These are phyloP conservation scores for Marmota flaviventris DNA, from an alignment of 2,113 vertebrate genomes.

Conservation along the genomic window DNA sequence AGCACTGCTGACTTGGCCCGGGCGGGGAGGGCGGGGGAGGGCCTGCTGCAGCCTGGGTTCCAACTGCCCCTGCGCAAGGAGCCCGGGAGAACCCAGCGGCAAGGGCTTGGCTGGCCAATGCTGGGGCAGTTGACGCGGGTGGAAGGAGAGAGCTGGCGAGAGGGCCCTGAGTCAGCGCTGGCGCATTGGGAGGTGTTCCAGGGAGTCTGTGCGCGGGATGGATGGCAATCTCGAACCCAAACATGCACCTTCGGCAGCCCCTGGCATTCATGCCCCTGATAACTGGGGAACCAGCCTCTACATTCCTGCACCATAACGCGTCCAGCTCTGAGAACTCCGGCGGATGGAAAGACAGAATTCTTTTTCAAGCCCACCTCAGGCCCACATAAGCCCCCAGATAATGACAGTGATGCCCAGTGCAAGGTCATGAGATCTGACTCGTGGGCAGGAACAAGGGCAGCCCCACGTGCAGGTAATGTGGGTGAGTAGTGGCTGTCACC, in stretches of 20 bases:
- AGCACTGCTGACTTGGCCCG: constrained; percentile 78
- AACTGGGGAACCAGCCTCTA: not conserved
- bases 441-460: not conserved
- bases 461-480: rapidly evolving
- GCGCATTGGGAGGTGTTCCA: constrained; percentile 21
- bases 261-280: not conserved
- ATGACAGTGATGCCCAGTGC: not conserved
- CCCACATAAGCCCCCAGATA: not conserved
- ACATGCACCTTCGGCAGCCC: rapidly evolving
- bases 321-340: not conserved
- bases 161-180: constrained; percentile 74
- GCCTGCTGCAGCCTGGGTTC: constrained; percentile 64
- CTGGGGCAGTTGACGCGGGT: not conserved
- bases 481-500: rapidly evolving
- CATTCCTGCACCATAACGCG: not conserved
- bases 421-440: not conserved
- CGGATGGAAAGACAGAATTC: not conserved
- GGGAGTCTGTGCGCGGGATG: not conserved
- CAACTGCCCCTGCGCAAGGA: constrained; percentile 66
- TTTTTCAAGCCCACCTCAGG: not conserved
- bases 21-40: constrained; percentile 24
- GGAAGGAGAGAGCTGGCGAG: not conserved
- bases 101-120: not conserved
- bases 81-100: not conserved
- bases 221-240: not conserved